Conservation (phyloP, 2,797 vertebrate species). For the Platyrinchus mystaceus region DNA sequence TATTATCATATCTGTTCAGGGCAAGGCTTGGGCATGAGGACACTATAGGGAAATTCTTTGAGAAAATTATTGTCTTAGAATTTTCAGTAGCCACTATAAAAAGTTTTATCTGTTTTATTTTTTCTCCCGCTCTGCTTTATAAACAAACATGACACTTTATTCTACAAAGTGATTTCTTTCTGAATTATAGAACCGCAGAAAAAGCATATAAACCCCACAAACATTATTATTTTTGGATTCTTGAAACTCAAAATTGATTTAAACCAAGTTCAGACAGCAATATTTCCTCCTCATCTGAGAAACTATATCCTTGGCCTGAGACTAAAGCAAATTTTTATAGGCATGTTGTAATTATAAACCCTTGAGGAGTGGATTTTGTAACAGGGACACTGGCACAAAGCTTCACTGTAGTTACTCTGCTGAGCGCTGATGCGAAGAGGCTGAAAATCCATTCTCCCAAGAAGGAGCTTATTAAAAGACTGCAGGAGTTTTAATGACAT, state of each 20-base stretch:
- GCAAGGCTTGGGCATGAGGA: neutral
- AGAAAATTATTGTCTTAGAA: constrained; percentile 13
- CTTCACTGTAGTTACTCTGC: constrained; percentile 26
- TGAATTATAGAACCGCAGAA: constrained; percentile 43
- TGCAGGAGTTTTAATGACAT: constrained; percentile 52
- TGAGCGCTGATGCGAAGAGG: neutral
- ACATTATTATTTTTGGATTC: constrained; percentile 61
- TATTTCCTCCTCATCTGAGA: constrained; percentile 41
- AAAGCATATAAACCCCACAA: constrained; percentile 54
- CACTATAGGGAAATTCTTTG: neutral
- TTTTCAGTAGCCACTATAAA: constrained; percentile 38
- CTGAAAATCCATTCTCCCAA: constrained; percentile 54
- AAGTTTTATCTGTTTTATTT: constrained; percentile 38
- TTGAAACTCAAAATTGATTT: constrained; percentile 62
- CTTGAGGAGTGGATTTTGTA: constrained; percentile 20
- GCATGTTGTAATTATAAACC: constrained; percentile 57
- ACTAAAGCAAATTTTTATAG: constrained; percentile 57
- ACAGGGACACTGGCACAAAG: neutral
- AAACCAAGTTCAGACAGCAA: constrained; percentile 35
- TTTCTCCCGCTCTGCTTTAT: neutral
- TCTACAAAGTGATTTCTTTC: constrained; percentile 58
- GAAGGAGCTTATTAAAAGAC: constrained; percentile 56
- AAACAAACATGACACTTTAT: constrained; percentile 63
- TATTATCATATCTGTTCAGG: neutral
- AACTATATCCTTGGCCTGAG: constrained; percentile 31